Evolutionary conservation across 2,888 invertebrate genomes (phyloP), one percentile per base, ranked within the genome.

Genomic region (Drosophila borborema): DNA sequence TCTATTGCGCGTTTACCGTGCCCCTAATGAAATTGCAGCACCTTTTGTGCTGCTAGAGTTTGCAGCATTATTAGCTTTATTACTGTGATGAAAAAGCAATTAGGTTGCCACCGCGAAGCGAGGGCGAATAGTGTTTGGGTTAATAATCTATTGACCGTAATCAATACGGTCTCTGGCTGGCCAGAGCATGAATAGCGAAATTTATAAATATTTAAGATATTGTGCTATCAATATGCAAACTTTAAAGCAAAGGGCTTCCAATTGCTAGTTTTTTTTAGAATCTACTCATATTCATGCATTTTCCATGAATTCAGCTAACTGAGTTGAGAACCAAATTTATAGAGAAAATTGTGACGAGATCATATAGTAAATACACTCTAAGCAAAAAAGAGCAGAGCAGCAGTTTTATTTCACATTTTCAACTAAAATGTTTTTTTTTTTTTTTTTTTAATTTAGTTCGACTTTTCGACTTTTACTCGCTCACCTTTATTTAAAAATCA

Each of bases 11-110:
- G 38, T n/a, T 6, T 28, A 18, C 18, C 38, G 18, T 6, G 9
- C 10, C 40, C 40, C 16, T 58, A 45, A 45, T 58, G 31, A 34
- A 36, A 45, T 31, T 10, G 38, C 2, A 7, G 9, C 40, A 16
- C 18, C 10, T 31, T 49, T 10, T 49, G 10, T 16, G 28, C 16
- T 49, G 31, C 18, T 7, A 31, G 18, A 28, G 7, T 16, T 40
- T 60, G 31, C 49, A 31, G 40, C 60, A 20, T 40, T 40, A 48
- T 49, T 60, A 20, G 38, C 23, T 48, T 59, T 28, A 49, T 49
- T 40, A 49, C 9, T 3, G 18, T 16, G 48, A 28, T 59, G 38
- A 49, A 49, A 60, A 31, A 20, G 18, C 49, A 40, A 60, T 60
- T 49, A 49, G 28, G 48, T 40, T 16, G 14, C 1, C 28, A 1